phyloP scores from a whole-genome alignment of 2,797 vertebrate genomes.

The Aphelocoma californica region DNA sequence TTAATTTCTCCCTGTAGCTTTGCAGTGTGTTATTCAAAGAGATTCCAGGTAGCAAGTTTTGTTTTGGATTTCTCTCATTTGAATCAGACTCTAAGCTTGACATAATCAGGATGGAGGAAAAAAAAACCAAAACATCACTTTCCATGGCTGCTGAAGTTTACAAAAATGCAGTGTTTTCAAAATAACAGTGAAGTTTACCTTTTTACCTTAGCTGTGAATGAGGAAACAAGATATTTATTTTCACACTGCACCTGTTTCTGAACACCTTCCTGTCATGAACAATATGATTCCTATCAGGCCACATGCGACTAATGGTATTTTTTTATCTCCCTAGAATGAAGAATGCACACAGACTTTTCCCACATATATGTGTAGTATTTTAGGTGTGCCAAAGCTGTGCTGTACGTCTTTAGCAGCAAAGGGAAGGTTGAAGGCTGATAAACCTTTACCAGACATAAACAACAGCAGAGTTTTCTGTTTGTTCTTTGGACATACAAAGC shows the following conservation, averaged over 20 bases:
- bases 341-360: not conserved
- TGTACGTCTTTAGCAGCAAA: not conserved
- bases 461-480: not conserved
- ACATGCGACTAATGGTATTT: not conserved
- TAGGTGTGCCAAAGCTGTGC: not conserved
- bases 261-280: not conserved
- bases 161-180: not conserved
- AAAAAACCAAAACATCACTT: fast-evolving
- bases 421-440: not conserved
- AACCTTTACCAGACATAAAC: not conserved
- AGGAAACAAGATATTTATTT: not conserved
- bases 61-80: not conserved
- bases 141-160: not conserved
- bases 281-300: not conserved
- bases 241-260: not conserved
- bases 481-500: not conserved
- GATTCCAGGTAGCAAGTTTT: not conserved
- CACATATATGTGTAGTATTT: not conserved
- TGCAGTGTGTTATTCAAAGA: not conserved
- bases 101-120: not conserved
- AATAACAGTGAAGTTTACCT: not conserved
- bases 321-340: not conserved
- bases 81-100: not conserved
- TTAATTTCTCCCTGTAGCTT: not conserved
- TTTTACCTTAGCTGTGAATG: not conserved